Evolutionary conservation across 2,888 invertebrate species (phyloP), one percentile per base, ranked within the genome.

Genomic region (Sturmia bella): DNA sequence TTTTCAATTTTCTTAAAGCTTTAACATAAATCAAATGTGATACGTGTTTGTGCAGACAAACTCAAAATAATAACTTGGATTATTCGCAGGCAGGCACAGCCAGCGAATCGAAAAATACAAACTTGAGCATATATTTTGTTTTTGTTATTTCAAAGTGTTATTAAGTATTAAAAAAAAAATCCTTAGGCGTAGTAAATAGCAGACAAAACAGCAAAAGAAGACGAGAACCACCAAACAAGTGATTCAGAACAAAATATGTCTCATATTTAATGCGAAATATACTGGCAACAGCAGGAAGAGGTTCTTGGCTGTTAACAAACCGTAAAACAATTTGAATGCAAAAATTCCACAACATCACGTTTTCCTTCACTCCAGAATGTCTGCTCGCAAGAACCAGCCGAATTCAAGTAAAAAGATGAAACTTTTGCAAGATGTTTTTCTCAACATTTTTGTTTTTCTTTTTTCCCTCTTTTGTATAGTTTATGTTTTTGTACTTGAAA

Each of bases 131-230:
- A 21, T 1, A 5, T 15, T 54, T 15, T 64, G 61, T 54, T 37
- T 24, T 52, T 50, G 5, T 7, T 27, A 7, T 39, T 27, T 54
- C 24, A 32, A 66, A 69, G 54, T 56, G 45, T 63, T 63, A 54
- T 43, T 39, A 70, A 76, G 68, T 69, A 52, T 69, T 74, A 24
- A 27, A n/a, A n/a, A n/a, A n/a, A n/a, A n/a, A 74, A 69, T 74
- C 74, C 69, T 74, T 52, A 52, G 80, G 74, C 80, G 32, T 57
- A 41, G 27, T 41, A 73, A 68, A 56, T 21, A 68, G 39, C 37
- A 59, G 15, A 63, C 17, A 39, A 45, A 52, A 43, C 3, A 4
- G 27, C 6, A 27, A 27, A 27, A 27, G 27, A 57, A 64, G 57
- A 59, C 24, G 45, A 50, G 12, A 32, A 61, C 21, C 17, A 17